Percentiles rank a stretch among this genome's conserved stretches.
Conservation (phyloP, 2,797 vertebrate species). For the Xyrichtys novacula region DNA sequence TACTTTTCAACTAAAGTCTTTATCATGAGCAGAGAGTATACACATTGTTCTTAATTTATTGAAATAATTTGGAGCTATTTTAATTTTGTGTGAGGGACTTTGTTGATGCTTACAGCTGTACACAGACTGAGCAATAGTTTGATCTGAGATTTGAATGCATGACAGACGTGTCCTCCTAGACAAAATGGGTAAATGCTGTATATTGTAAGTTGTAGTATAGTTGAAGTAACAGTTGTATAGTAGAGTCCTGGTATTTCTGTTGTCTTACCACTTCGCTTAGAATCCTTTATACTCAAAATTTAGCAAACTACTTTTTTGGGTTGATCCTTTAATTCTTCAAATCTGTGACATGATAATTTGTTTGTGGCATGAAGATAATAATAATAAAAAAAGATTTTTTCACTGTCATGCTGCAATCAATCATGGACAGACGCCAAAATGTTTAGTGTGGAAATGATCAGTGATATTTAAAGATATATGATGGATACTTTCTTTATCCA, state of each 20-base stretch:
- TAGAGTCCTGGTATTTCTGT: background rate
- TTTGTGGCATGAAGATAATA: background rate
- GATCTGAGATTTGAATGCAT: background rate
- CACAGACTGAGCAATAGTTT: background rate
- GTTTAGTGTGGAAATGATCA: too few relatives aligned
- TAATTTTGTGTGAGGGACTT: background rate
- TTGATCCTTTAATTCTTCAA: background rate
- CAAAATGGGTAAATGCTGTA: background rate
- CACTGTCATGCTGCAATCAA: background rate
- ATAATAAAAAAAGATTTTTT: constrained; percentile 12
- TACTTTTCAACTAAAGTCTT: background rate
- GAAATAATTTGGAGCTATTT: background rate
- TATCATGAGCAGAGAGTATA: background rate
- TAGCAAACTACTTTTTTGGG: background rate
- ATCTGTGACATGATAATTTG: background rate
- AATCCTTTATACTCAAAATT: too few relatives aligned
- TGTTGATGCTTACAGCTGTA: constrained; percentile 1
- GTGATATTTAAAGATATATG: too few relatives aligned
- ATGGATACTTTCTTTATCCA: too few relatives aligned
- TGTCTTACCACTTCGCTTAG: background rate
- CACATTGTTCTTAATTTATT: background rate
- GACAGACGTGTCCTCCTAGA: background rate
- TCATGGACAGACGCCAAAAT: too few relatives aligned
- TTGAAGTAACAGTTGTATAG: too few relatives aligned
- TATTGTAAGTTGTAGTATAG: too few relatives aligned